Evolutionary conservation across 2,888 invertebrate genomes (phyloP), one percentile per base, ranked within the genome.

Genomic region (Apeira syringaria): DNA sequence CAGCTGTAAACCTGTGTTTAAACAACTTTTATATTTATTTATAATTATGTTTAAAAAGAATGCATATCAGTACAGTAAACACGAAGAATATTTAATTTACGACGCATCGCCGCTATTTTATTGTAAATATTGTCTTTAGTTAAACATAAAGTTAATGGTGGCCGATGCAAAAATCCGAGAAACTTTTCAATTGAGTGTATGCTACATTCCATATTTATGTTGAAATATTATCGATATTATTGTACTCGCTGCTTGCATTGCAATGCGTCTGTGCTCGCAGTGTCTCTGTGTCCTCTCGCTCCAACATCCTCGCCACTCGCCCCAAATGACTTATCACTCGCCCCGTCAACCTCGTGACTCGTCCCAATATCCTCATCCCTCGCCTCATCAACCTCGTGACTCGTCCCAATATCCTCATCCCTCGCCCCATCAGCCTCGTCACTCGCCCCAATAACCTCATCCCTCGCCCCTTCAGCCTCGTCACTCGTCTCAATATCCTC

Each of bases 161-260:
- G 82, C 80, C 73, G 54, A 69, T 63, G 83, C 82, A 81, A 71
- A 67, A 77, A 78, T 77, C 83, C 68, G 78, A 83, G 67, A 82
- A 82, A 84, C 76, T 78, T 83, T 82, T 82, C 81, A 79, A 84
- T 84, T 83, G 88, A 87, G 87, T 87, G 88, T 88, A 85, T 83
- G 78, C 83, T 89, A 89, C 88, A 89, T 89, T 88, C 88, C 88
- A 89, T 89, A 87, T 88, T 88, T 88, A 88, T 88, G 88, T 87
- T 87, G 86, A 87, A 83, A 82, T 86, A 83, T 80, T 85, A 71
- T 83, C 77, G 73, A 75, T 81, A 72, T 65, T 67, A 69, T 69
- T 79, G 77, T 75, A 71, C 68, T 68, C 57, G 69, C 73, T 68
- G 63, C 56, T 59, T 59, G 56, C 63, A 52, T 15, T 15, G 15